Percentiles rank a stretch among this genome's conserved stretches.
Conservation (phyloP, 2,797 vertebrate genomes). For the Enteromius thamalakanensis region DNA sequence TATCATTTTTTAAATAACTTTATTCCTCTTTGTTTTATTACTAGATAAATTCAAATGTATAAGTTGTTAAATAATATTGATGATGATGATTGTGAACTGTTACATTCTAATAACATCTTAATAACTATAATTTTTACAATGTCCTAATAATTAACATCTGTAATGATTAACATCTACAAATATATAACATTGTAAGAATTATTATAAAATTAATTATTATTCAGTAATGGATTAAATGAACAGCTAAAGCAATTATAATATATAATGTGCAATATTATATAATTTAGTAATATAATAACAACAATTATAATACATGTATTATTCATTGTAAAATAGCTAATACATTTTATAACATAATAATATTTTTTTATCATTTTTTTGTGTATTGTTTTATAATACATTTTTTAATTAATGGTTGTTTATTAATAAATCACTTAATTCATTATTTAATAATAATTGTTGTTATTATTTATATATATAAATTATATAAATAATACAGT, state of each 20-base stretch:
- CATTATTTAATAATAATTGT: background rate
- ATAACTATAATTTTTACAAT: background rate
- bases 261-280: background rate
- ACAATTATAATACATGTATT: background rate
- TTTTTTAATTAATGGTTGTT: background rate
- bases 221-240: background rate
- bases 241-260: background rate
- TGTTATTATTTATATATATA: background rate
- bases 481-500: background rate
- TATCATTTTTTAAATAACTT: background rate
- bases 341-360: background rate
- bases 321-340: background rate
- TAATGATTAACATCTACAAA: background rate
- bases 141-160: background rate
- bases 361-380: background rate
- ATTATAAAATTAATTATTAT: background rate
- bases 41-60: background rate
- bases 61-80: background rate
- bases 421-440: background rate
- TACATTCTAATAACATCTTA: background rate
- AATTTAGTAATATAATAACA: background rate
- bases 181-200: background rate
- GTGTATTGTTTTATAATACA: background rate
- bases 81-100: background rate
- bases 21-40: background rate